Evolutionary conservation across 2,113 vertebrate species (phyloP), one percentile per base, ranked within the genome.

Genomic region (Syngnathus floridae): DNA sequence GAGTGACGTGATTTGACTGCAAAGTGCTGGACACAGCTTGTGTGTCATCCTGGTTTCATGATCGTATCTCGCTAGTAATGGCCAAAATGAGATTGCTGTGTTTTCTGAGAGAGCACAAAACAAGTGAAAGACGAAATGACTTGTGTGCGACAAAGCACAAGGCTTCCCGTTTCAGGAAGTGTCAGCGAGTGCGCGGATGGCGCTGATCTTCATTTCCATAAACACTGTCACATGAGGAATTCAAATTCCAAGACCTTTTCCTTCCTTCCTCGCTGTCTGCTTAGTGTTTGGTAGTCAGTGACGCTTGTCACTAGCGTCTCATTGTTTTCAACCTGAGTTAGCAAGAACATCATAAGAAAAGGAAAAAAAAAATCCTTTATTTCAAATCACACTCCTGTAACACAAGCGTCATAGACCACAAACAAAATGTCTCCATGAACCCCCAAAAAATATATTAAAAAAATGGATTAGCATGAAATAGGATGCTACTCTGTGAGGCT

Each of bases 231-330:
- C 55, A 76, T 63, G 70, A 45, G 46, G 77, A 84, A 90, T 88
- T 83, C 54, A 73, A 79, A 88, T 90, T 89, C 87, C 87, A 77
- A 71, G 48, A 64, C 71, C 74, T 84, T 87, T 82, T 86, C 76
- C 77, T 87, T 90, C 82, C 88, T 88, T 87, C 85, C 84, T 81
- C 38, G 84, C 75, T 85, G 76, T 86, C 75, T 85, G 77, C 74
- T 82, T 86, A 77, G 74, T 73, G 74, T 78, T 80, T 66, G 41
- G 62, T 75, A 37, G 56, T 38, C 72, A 21, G 62, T 61, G 76
- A 80, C 74, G 65, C 16, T 46, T 16, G 45, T 16, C 45, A 46
- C 16, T 17, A 46, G 17, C 5, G 14, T 17, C 4, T 16, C 14
- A 17, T 46, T 46, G 45, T 46, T 46, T 46, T 46, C 14, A 46